Evolutionary conservation across 2,888 invertebrate species (phyloP).

Genomic region (Trachelus stipa): DNA sequence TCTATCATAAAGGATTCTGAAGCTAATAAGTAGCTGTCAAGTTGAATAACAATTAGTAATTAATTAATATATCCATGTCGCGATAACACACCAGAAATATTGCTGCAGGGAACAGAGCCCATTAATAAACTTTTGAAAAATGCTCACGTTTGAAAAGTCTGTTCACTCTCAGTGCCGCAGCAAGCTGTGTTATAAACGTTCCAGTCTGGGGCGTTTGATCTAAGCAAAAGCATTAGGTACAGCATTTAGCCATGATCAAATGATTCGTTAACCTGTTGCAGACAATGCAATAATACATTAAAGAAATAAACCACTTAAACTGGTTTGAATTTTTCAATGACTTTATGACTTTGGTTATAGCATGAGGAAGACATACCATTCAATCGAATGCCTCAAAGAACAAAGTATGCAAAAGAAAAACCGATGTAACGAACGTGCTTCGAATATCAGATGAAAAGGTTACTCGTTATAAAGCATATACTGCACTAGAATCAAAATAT

Average conservation of each 20-base stretch:
- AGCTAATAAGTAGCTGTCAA: neutral
- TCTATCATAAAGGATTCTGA: neutral
- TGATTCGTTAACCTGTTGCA: conserved; percentile 4
- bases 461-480: neutral
- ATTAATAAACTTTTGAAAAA: conserved; percentile 19
- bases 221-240: conserved; percentile 37
- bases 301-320: neutral
- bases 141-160: conserved; percentile 46
- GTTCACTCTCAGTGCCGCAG: conserved; percentile 45
- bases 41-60: neutral
- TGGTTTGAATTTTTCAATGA: neutral
- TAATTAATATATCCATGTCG: neutral
- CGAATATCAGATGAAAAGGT: neutral
- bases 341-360: neutral
- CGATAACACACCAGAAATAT: neutral
- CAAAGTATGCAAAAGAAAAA: conserved; percentile 6
- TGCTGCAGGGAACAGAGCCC: conserved; percentile 12
- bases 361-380: neutral
- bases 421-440: neutral
- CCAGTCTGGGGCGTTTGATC: conserved; percentile 46
- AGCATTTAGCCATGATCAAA: conserved; percentile 18
- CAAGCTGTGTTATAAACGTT: conserved; percentile 48
- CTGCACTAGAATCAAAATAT: conserved; percentile 47
- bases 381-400: neutral
- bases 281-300: conserved; percentile 4